phyloP scores from a whole-genome alignment of 2,113 vertebrate genomes.

The Panthera leo region DNA sequence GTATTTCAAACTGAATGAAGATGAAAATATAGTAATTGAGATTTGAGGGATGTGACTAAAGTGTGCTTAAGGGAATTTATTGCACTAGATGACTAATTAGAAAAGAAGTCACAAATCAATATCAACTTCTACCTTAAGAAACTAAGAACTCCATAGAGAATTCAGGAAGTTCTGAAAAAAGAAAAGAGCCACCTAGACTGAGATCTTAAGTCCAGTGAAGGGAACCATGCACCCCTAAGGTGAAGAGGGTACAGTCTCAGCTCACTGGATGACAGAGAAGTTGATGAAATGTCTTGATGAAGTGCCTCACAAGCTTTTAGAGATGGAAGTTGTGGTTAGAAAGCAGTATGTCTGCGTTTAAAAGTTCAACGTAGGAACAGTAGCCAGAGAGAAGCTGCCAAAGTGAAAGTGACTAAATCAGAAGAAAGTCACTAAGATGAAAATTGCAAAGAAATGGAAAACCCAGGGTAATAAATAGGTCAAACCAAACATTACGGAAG shows the following conservation, averaged over 20 bases:
- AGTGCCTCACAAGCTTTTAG: neutral
- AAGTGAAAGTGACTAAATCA: constrained; percentile 23
- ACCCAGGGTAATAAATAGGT: neutral
- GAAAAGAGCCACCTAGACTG: neutral
- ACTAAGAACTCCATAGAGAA: neutral
- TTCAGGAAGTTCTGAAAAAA: neutral
- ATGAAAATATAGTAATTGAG: neutral
- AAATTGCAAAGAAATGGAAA: neutral
- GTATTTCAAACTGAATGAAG: constrained; percentile 18
- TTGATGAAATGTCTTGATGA: neutral
- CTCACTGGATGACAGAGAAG: neutral
- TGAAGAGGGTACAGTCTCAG: neutral
- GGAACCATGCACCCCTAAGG: neutral
- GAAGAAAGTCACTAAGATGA: neutral
- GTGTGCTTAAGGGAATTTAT: neutral
- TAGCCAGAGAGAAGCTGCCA: neutral
- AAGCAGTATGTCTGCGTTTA: neutral
- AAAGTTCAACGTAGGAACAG: neutral
- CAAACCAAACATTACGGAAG: neutral
- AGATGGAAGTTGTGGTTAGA: neutral
- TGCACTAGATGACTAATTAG: neutral
- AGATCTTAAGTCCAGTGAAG: neutral
- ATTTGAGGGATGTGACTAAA: neutral
- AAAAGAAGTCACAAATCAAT: constrained; percentile 11
- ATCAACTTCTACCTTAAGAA: neutral